Base-by-base conservation (phyloP, 2,797 vertebrate genomes). In the Coendou prehensilis region DNA sequence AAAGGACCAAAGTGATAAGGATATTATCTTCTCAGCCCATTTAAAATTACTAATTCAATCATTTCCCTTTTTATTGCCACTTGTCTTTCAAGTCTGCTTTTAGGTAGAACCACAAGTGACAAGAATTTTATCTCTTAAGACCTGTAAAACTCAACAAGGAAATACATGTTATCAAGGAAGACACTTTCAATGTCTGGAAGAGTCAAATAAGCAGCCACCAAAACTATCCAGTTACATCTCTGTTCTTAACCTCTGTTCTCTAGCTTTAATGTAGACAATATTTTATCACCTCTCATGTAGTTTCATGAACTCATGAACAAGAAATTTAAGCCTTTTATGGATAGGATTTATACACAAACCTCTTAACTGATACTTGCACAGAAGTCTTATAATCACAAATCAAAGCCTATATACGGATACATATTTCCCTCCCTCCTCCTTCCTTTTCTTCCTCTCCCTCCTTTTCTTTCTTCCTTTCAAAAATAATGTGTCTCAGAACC, bases 61-160 rank as follows among this genome's bases (percentile, higher is more conserved):
- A 79, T 89, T 75, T 80, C 41, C n/a, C 18, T 83, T 69, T 47
- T 89, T 85, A 81, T 45, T 82, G 28, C 23, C 52, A 88, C 37
- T 18, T 91, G 37, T 64, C 50, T 90, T 84, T 96, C 67, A 33
- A 92, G 57, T 56, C 56, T 69, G 57, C 73, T 97, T 87, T 82
- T 67, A 76, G 57, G 50, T 14, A 67, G 80, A 89, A 85, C 5
- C 5, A 61, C 59, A 81, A n/a, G 33, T 50, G 50, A 13, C 57
- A 61, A 64, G 57, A 64, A 69, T 37, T 61, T 79, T 69, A 9
- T 84, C 59, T 91, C 8, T 80, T 30, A 4, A 88, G 28, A 86
- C 9, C 56, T 85, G 18, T 47, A 45, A 88, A 82, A 30, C 78
- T 95, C 30, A 84, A 11, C 47, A 59, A 69, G 57, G 89, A 87